Conservation (phyloP, 2,113 vertebrate genomes). For the Ochotona curzoniae region DNA sequence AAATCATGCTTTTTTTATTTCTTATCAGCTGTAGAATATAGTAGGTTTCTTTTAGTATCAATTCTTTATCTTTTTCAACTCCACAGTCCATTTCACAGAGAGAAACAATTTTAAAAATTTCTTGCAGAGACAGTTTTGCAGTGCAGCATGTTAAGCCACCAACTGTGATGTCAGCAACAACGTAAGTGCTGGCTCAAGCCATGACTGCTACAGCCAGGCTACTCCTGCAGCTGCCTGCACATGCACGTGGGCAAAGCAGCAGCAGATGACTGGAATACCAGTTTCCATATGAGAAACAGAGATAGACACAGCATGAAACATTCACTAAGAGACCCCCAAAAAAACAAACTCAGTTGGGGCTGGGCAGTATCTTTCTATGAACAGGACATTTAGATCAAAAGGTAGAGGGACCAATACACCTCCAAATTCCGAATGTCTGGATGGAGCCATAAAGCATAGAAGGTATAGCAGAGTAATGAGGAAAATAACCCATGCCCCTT, state of each 20-base stretch:
- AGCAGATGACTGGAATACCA: too few relatives aligned
- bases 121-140: not conserved
- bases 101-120: not conserved
- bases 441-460: not conserved
- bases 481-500: not conserved
- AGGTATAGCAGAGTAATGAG: not conserved
- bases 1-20: slow-evolving; percentile 1
- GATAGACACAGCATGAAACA: not conserved
- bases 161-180: too few relatives aligned
- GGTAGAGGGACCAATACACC: not conserved
- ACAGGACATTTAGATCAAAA: not conserved
- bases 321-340: not conserved
- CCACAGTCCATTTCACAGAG: not conserved
- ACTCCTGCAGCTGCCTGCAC: too few relatives aligned
- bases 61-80: slow-evolving; percentile 9
- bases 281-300: too few relatives aligned
- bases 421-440: not conserved
- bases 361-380: not conserved
- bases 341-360: not conserved
- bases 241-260: too few relatives aligned
- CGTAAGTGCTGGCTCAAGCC: too few relatives aligned
- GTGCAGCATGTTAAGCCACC: too few relatives aligned
- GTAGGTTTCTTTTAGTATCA: not conserved
- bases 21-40: not conserved
- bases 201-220: too few relatives aligned